These are phyloP conservation scores for Ectropis grisescens DNA, from an alignment of 1,140 invertebrate species.

Conservation along the genomic window DNA sequence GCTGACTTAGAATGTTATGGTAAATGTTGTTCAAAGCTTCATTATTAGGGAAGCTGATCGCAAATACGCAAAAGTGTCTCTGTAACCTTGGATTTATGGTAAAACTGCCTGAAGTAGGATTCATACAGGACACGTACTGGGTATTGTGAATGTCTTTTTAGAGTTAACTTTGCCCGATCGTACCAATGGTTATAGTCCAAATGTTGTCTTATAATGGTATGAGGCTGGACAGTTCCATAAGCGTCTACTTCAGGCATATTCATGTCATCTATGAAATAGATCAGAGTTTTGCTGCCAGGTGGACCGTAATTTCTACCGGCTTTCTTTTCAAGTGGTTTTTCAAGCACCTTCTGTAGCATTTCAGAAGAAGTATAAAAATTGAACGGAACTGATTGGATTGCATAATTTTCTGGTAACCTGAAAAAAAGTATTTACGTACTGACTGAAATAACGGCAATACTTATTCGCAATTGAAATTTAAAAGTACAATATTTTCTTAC, in stretches of 20 bases:
- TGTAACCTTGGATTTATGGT: conserved; percentile 95
- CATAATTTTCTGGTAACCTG: conserved; percentile 87
- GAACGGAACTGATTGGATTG: conserved; percentile 93
- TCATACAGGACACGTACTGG: conserved; percentile 97
- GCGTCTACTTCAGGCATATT: conserved; percentile 97
- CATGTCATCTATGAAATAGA: conserved; percentile 98
- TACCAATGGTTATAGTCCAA: conserved; percentile 97
- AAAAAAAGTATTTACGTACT: conserved; percentile 1
- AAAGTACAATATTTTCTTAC: conserved; percentile 27
- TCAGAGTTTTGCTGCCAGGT: conserved; percentile 92
- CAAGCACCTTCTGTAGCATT: conserved; percentile 95
- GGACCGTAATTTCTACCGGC: conserved; percentile 96
- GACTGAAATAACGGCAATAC: too few species aligned
- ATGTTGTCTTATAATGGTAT: conserved; percentile 95
- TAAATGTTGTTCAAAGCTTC: conserved; percentile 94
- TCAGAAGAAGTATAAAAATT: conserved; percentile 98
- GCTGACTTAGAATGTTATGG: conserved; percentile 87
- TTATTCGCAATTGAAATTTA: too few species aligned
- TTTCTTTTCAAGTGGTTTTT: conserved; percentile 97
- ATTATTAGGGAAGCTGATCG: conserved; percentile 89
- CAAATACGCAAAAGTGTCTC: conserved; percentile 95
- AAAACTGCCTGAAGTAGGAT: conserved; percentile 96
- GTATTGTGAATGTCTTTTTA: conserved; percentile 98
- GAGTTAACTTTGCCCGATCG: conserved; percentile 88
- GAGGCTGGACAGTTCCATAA: conserved; percentile 96